Base-by-base conservation (phyloP, 30 jellyfish, hydroid and myxozoan species). In the Hydractinia echinata region DNA sequence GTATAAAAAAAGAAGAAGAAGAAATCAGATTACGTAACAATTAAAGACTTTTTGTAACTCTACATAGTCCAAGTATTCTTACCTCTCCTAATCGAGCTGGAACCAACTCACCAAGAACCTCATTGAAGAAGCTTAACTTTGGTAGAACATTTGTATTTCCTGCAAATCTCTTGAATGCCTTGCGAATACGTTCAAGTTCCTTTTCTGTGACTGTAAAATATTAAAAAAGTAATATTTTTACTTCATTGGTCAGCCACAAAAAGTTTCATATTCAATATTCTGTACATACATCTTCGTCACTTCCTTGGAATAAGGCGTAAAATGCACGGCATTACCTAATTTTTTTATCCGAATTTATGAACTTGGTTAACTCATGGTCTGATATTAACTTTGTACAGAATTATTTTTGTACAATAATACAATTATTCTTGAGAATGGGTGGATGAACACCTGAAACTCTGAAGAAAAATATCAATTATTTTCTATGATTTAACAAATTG, bases 1-100 rank as follows among this genome's bases (percentile, higher is more conserved):
- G 52, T 7, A 90, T 82, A 60, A 53, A 4, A 66, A 50, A 61
- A 50, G 1, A 51, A 66, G 0, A 18, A 6, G 1, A 10, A 16
- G 9, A n/a, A 80, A 16, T 55, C 50, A 54, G 16, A 19, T 11
- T 11, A 49, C 15, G 4, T 3, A 5, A 19, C 52, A 51, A 76
- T 39, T 48, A 76, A 30, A 30, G 44, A 30, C 44, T 30, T 30
- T 30, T 30, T 30, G 44, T 30, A 30, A 30, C 44, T 30, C 39
- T 68, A 67, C 21, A 78, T n/a, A 70, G 48, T 5, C 55, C 48
- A 50, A 51, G 61, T 44, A 66, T 5, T 10, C 62, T n/a, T 81
- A 92, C 98, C 95, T 92, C 98, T 51, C 96, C 94, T 50, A 92
- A 88, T 62, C 95, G 64, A 18, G 67, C 72, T 61, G 91, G 90